phyloP scores from a whole-genome alignment of 2,888 invertebrate genomes.

The Malachius bipustulatus region DNA sequence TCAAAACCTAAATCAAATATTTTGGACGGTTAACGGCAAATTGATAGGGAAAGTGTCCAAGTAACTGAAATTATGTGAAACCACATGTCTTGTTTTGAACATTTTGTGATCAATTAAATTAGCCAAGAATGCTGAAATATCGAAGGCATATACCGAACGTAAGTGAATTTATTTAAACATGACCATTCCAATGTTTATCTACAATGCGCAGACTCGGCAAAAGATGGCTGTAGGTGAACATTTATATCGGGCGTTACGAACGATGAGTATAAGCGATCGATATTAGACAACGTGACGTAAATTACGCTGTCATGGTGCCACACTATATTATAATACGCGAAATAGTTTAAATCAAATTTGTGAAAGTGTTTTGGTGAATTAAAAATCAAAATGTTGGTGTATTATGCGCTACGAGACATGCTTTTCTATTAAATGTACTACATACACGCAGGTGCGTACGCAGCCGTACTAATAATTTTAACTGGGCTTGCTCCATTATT shows the following conservation, averaged over 20 bases:
- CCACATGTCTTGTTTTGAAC: too few species aligned
- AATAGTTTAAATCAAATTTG: constrained; percentile 30
- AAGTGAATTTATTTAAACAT: too few species aligned
- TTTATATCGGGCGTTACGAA: constrained; percentile 39
- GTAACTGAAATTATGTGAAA: too few species aligned
- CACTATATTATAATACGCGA: constrained; percentile 28
- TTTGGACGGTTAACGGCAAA: too few species aligned
- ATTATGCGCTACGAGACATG: constrained; percentile 35
- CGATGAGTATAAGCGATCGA: constrained; percentile 49
- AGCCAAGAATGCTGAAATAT: too few species aligned
- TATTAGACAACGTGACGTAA: constrained; percentile 38
- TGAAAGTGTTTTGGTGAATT: constrained; percentile 25
- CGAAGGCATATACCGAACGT: too few species aligned
- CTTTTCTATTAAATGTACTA: constrained; percentile 38
- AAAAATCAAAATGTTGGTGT: constrained; percentile 28
- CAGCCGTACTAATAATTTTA: constrained; percentile 81
- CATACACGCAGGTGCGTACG: constrained; percentile 91
- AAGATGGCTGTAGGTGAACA: constrained; percentile 52
- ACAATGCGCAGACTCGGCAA: constrained; percentile 56
- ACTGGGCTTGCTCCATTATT: constrained; percentile 73
- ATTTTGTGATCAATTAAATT: too few species aligned
- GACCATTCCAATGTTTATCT: too few species aligned
- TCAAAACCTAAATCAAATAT: too few species aligned
- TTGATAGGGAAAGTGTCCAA: too few species aligned
- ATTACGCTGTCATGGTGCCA: constrained; percentile 32